phyloP scores from a whole-genome alignment of 2,113 vertebrate species.

The Brachyhypopomus occidentalis region DNA sequence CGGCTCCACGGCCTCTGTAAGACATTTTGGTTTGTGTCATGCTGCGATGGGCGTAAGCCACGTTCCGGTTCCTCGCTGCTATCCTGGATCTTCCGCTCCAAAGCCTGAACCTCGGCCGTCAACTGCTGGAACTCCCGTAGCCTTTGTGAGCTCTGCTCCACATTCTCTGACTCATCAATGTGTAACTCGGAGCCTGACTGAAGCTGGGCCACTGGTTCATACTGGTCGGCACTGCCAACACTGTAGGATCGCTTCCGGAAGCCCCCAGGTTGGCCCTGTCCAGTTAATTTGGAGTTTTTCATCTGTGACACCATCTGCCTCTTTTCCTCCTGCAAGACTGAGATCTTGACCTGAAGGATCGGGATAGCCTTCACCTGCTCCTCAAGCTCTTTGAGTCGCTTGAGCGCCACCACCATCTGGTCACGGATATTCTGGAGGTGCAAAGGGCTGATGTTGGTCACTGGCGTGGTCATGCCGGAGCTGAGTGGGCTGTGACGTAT shows the following conservation, averaged over 20 bases:
- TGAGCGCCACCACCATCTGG: constrained; percentile 94
- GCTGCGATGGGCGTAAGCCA: constrained; percentile 26
- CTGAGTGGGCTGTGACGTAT: constrained; percentile 94
- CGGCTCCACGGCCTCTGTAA: constrained; percentile 54
- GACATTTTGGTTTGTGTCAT: constrained; percentile 56
- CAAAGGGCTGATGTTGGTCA: constrained; percentile 90
- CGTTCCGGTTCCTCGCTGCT: constrained; percentile 59
- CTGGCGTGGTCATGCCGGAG: constrained; percentile 89
- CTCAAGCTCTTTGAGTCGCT: constrained; percentile 90
- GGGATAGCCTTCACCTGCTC: constrained; percentile 94
- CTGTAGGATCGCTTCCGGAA: constrained; percentile 93
- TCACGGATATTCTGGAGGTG: constrained; percentile 96
- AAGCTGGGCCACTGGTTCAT: constrained; percentile 76
- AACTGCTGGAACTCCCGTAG: constrained; percentile 89
- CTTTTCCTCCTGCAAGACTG: constrained; percentile 95
- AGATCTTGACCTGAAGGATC: constrained; percentile 94
- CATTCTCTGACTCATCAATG: constrained; percentile 83
- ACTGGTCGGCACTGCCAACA: constrained; percentile 87
- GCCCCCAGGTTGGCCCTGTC: constrained; percentile 65
- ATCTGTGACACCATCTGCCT: constrained; percentile 86
- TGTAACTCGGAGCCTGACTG: constrained; percentile 82
- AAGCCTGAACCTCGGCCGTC: constrained; percentile 89
- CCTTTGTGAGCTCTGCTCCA: constrained; percentile 82
- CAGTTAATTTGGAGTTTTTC: constrained; percentile 77
- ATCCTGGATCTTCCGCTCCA: constrained; percentile 88